phyloP scores from a whole-genome alignment of 2,113 vertebrate species.

The Carollia perspicillata region DNA sequence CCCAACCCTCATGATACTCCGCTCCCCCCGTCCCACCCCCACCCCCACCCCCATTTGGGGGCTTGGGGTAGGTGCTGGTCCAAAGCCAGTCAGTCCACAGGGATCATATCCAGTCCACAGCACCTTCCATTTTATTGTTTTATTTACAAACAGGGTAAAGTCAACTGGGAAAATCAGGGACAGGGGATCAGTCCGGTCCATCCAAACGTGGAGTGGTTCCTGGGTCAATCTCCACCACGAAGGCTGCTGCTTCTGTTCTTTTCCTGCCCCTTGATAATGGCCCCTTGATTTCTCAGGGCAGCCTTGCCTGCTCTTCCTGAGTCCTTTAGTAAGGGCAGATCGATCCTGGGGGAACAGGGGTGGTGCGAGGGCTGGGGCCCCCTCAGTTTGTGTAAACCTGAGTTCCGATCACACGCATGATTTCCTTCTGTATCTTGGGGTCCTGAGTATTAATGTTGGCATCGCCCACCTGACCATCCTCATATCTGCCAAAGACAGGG shows the following conservation, averaged over 20 bases:
- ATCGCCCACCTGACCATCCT: conserved; percentile 98
- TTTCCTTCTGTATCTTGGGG: conserved; percentile 99
- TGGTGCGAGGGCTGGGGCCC: conserved; percentile 64
- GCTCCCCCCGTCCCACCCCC: neutral
- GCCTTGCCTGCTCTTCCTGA: conserved; percentile 58
- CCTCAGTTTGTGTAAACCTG: conserved; percentile 98
- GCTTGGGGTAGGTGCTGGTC: neutral
- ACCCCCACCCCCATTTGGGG: neutral
- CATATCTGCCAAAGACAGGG: conserved; percentile 87
- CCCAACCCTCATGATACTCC: neutral
- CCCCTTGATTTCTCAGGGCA: conserved; percentile 61
- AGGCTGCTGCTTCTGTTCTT: conserved; percentile 30
- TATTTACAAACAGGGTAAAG: conserved; percentile 68
- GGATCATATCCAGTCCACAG: conserved; percentile 71
- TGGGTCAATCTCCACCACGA: conserved; percentile 49
- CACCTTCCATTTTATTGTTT: conserved; percentile 73
- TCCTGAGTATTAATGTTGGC: conserved; percentile 99
- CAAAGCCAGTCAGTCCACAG: conserved; percentile 67
- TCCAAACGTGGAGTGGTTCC: conserved; percentile 56
- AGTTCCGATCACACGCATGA: conserved; percentile 99
- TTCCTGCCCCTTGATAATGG: conserved; percentile 27
- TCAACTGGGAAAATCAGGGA: conserved; percentile 44
- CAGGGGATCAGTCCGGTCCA: conserved; percentile 31
- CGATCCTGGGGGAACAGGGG: conserved; percentile 30
- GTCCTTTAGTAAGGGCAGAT: conserved; percentile 46